phyloP scores from a whole-genome alignment of 2,113 vertebrate species.

The Pygoscelis adeliae region DNA sequence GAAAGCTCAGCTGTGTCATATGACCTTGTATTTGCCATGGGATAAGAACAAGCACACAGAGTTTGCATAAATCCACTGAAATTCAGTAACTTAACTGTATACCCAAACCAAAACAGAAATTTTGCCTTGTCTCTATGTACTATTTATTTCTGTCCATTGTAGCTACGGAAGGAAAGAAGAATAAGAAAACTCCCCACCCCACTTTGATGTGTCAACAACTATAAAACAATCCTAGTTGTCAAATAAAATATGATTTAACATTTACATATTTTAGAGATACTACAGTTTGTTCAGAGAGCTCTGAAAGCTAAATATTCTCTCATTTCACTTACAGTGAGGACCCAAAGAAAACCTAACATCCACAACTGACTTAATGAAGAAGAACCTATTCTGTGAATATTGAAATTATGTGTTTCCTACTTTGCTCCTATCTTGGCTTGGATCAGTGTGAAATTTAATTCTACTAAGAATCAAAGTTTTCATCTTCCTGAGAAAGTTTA shows the following conservation, averaged over 20 bases:
- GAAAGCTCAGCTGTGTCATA: background rate
- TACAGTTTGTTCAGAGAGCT: background rate
- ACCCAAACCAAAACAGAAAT: background rate
- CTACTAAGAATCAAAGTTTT: conserved; percentile 24
- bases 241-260: background rate
- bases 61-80: background rate
- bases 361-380: background rate
- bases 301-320: conserved; percentile 7
- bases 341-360: background rate
- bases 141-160: background rate
- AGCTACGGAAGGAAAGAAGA: background rate
- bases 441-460: conserved; percentile 35
- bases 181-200: background rate
- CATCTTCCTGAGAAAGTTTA: conserved; percentile 1
- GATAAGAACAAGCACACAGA: background rate
- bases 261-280: background rate
- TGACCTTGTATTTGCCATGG: background rate
- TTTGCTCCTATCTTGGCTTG: conserved; percentile 20
- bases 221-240: background rate
- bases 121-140: background rate
- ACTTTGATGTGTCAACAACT: background rate
- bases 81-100: background rate
- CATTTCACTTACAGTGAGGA: conserved; percentile 23
- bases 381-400: conserved; percentile 34
- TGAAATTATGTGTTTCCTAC: conserved; percentile 15